These are phyloP conservation scores for Cheilosia variabilis DNA, from an alignment of 2,888 invertebrate genomes.

Conservation along the genomic window DNA sequence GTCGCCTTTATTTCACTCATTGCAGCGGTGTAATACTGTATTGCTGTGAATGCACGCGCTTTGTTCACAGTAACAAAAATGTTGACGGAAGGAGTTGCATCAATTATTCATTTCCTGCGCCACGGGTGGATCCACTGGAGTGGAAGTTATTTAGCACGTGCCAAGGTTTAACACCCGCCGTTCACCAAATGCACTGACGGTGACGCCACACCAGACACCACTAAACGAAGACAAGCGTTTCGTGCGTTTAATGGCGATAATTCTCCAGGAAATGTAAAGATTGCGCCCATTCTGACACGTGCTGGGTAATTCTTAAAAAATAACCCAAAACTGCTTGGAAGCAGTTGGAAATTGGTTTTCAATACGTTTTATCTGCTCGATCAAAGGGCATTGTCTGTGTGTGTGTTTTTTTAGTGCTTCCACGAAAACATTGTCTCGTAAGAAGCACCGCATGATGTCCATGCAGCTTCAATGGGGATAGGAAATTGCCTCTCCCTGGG, in stretches of 20 bases:
- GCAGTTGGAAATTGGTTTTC: constrained; percentile 49
- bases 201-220: constrained; percentile 16
- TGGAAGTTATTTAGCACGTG: constrained; percentile 69
- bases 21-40: constrained; percentile 18
- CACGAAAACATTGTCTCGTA: not conserved
- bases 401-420: constrained; percentile 11
- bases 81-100: constrained; percentile 72
- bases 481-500: constrained; percentile 54
- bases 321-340: constrained; percentile 35
- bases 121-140: constrained; percentile 48
- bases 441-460: constrained; percentile 45
- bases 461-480: not conserved
- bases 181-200: constrained; percentile 32
- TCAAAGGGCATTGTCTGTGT: constrained; percentile 17
- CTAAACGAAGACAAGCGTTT: constrained; percentile 11
- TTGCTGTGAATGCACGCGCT: constrained; percentile 39
- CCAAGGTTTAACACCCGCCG: constrained; percentile 65
- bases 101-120: constrained; percentile 74
- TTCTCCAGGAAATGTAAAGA: constrained; percentile 50
- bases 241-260: constrained; percentile 22
- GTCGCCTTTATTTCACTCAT: constrained; percentile 38
- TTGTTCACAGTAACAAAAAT: constrained; percentile 54
- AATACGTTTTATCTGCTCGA: constrained; percentile 50
- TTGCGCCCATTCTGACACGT: constrained; percentile 42
- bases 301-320: constrained; percentile 47